Evolutionary conservation across 2,888 invertebrate genomes (phyloP), one percentile per base, ranked within the genome.

Genomic region (Phasia obesa): DNA sequence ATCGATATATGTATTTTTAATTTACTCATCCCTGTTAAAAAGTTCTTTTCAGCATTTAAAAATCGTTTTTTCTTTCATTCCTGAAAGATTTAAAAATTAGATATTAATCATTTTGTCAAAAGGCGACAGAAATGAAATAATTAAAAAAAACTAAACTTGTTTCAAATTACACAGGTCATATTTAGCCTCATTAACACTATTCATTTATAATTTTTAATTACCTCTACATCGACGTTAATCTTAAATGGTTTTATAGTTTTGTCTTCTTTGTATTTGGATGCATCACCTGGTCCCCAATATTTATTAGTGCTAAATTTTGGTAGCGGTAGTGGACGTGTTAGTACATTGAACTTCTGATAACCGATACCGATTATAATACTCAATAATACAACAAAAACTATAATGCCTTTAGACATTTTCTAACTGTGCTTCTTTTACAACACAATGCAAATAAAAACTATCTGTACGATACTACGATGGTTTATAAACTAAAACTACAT

Each of bases 201-300:
- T 27, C n/a, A n/a, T 9, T 31, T 51, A 51, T 51, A 4, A 0
- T 42, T 25, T 38, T 47, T 42, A 77, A 76, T 42, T 7, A 88
- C 89, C 49, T 85, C 85, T 75, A 85, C 11, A 0, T 86, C 84
- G 47, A 87, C 86, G 25, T 87, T 62, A 25, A 90, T 53, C 9
- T 65, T 71, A 38, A 90, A 90, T 0, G 89, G 87, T 64, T 87
- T 87, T 35, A 91, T 86, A 13, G 87, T 85, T 25, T 86, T 73
- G 77, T 91, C 88, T 62, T 89, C 88, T 57, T 87, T 87, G 76
- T 90, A 89, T 11, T 87, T 81, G 25, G 87, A 86, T 38, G 51
- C 87, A 65, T 88, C 85, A 0, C 90, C 91, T 0, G 87, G 88
- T 4, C 91, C 91, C 91, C 91, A 91, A 78, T 90, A 91, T 35